Percentiles rank a stretch among this genome's conserved stretches.
phyloP scores from a whole-genome alignment of 2,888 invertebrate species.

The Megamerina dolium region DNA sequence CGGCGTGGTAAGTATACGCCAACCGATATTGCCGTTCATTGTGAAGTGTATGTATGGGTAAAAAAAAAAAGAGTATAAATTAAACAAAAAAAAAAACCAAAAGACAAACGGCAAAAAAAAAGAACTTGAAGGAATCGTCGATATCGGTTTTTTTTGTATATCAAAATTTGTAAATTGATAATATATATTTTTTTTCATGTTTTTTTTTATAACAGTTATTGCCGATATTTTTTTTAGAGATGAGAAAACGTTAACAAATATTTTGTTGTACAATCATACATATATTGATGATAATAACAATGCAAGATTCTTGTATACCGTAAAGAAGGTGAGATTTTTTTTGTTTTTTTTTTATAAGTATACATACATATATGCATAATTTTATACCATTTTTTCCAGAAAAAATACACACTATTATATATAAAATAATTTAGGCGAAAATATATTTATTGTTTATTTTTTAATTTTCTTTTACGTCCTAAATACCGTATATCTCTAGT shows the following conservation, averaged over 20 bases:
- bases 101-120: no score
- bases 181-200: constrained; percentile 18
- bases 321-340: constrained; percentile 26
- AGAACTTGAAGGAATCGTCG: constrained; percentile 11
- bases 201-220: constrained; percentile 19
- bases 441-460: not conserved
- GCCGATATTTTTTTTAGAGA: constrained; percentile 12
- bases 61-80: no score
- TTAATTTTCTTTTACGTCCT: not conserved
- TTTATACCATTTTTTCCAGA: constrained; percentile 14
- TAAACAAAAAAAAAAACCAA: no score
- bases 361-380: constrained; percentile 11
- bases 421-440: not conserved
- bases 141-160: constrained; percentile 19
- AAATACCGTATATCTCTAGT: no score
- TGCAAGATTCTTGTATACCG: constrained; percentile 9
- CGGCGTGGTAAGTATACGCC: constrained; percentile 44
- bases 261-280: constrained; percentile 9
- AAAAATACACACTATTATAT: constrained; percentile 16
- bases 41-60: no score
- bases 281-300: constrained; percentile 9
- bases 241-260: constrained; percentile 9
- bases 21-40: constrained; percentile 20
- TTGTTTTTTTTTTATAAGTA: constrained; percentile 19
- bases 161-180: no score